phyloP scores from a whole-genome alignment of 2,113 vertebrate species.

The Protomyctophum bolini region DNA sequence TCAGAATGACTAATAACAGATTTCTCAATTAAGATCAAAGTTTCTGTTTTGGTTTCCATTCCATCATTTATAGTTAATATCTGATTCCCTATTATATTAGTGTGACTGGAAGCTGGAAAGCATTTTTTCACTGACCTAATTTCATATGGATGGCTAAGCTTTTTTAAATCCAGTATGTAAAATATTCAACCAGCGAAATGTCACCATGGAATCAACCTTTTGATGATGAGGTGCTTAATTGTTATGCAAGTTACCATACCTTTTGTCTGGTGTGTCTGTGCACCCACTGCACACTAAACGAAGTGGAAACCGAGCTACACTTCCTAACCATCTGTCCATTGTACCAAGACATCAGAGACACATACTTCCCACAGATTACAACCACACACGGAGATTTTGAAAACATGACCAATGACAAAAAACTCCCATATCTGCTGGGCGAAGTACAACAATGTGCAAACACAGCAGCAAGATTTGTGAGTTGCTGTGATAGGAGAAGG shows the following conservation, averaged over 20 bases:
- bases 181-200: conserved; percentile 73
- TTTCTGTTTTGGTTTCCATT: conserved; percentile 68
- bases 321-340: too few species aligned
- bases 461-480: too few species aligned
- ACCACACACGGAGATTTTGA: too few species aligned
- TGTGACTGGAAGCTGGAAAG: conserved; percentile 46
- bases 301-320: too few species aligned
- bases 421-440: too few species aligned
- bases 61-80: conserved; percentile 72
- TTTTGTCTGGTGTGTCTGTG: conserved; percentile 9
- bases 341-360: too few species aligned
- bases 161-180: conserved; percentile 56
- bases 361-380: too few species aligned
- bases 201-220: conserved; percentile 69
- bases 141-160: conserved; percentile 66
- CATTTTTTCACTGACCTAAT: conserved; percentile 62
- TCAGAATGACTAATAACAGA: conserved; percentile 68
- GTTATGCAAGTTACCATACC: conserved; percentile 54
- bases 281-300: too few species aligned
- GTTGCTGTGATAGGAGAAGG: too few species aligned
- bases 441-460: too few species aligned
- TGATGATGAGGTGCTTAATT: conserved; percentile 56
- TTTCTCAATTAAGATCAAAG: conserved; percentile 73
- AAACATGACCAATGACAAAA: too few species aligned
- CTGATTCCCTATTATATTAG: conserved; percentile 56